phyloP scores from a whole-genome alignment of 2,888 invertebrate species.

The Xanthia icteritia region DNA sequence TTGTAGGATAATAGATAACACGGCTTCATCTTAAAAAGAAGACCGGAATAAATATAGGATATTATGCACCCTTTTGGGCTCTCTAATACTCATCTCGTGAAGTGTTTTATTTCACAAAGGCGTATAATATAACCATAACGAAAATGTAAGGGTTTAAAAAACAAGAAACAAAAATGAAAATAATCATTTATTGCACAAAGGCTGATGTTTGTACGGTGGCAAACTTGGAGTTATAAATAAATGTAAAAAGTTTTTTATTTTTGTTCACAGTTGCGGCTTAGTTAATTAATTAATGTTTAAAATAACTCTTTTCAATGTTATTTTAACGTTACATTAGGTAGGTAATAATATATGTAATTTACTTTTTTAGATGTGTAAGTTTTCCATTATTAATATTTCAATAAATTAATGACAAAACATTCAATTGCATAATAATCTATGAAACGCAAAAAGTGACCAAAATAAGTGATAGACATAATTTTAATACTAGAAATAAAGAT shows the following conservation, averaged over 20 bases:
- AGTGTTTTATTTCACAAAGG: conserved; percentile 39
- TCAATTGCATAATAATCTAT: not conserved
- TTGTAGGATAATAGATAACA: not conserved
- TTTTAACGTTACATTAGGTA: not conserved
- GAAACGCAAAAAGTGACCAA: not conserved
- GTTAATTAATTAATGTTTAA: not conserved
- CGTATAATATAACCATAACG: conserved; percentile 42
- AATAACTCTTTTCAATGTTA: not conserved
- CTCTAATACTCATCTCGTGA: conserved; percentile 18
- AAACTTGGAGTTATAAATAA: conserved; percentile 36
- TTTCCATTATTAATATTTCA: not conserved
- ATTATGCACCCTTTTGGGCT: conserved; percentile 49
- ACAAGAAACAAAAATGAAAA: conserved; percentile 41
- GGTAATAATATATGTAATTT: not conserved
- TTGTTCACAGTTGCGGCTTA: conserved; percentile 13
- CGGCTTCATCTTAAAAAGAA: not conserved
- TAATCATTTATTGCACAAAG: conserved; percentile 37
- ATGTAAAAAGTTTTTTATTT: conserved; percentile 26
- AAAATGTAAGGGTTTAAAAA: conserved; percentile 38
- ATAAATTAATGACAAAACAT: not conserved
- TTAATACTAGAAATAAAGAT: too few relatives aligned
- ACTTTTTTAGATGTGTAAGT: not conserved
- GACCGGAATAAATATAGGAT: conserved; percentile 3
- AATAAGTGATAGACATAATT: too few relatives aligned
- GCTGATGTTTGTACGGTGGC: conserved; percentile 8